Evolutionary conservation across 2,888 invertebrate species (phyloP).

Genomic region (Incurvaria masculella): DNA sequence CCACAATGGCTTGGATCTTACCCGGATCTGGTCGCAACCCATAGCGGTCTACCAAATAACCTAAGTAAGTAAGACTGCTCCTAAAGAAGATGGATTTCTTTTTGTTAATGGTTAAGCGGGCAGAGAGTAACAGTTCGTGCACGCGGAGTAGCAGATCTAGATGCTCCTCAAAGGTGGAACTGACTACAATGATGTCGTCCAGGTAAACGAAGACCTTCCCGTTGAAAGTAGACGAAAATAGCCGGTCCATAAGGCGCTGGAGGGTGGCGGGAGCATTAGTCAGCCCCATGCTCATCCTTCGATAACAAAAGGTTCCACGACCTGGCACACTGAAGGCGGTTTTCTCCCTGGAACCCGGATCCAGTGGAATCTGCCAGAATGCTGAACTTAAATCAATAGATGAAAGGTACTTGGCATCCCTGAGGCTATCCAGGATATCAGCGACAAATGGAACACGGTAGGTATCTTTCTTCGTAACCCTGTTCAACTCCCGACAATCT

Average conservation of each 20-base stretch:
- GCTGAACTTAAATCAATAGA: slow-evolving; percentile 17
- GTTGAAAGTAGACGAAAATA: slow-evolving; percentile 14
- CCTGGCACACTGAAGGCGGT: slow-evolving; percentile 15
- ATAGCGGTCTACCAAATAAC: slow-evolving; percentile 14
- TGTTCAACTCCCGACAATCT: no score
- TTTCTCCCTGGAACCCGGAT: slow-evolving; percentile 2
- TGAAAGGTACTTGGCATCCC: slow-evolving; percentile 17
- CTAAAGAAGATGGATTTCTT: slow-evolving; percentile 12
- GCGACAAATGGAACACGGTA: slow-evolving; percentile 17
- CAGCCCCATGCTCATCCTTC: slow-evolving; percentile 14
- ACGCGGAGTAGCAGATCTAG: not conserved
- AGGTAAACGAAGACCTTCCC: slow-evolving; percentile 14
- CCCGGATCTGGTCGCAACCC: slow-evolving; percentile 18
- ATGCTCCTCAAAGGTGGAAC: slow-evolving; percentile 14
- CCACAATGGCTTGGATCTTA: slow-evolving; percentile 16
- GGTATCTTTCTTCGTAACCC: slow-evolving; percentile 7
- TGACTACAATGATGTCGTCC: slow-evolving; percentile 17
- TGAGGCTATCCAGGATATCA: slow-evolving; percentile 19
- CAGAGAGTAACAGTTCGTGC: not conserved
- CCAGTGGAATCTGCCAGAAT: slow-evolving; percentile 9
- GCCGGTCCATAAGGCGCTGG: slow-evolving; percentile 17
- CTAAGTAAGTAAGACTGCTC: not conserved
- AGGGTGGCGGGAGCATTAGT: slow-evolving; percentile 19
- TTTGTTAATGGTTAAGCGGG: slow-evolving; percentile 16
- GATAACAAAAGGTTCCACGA: slow-evolving; percentile 14